Evolutionary conservation across 2,113 vertebrate species (phyloP), one percentile per base, ranked within the genome.

Genomic region (Prunella himalayana): DNA sequence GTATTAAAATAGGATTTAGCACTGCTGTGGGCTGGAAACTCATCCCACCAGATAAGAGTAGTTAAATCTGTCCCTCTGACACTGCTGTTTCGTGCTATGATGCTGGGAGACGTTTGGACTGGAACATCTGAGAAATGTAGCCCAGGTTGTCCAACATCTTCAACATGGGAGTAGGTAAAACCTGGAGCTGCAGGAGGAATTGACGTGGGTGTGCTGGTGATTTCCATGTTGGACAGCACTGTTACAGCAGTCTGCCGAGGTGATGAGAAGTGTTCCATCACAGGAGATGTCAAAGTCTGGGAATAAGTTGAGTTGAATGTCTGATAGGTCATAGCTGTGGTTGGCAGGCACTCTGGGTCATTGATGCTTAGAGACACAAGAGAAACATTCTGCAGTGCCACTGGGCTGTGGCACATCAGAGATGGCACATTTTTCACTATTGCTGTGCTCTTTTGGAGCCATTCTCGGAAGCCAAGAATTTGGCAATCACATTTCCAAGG

Each of bases 401-500:
- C 31, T 0, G 98, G 97, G 47, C 89, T 88, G 59, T 49, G 41
- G 81, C 98, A 98, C 37, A 6, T 59, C 5, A 98, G 84, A 42
- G 97, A 88, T 0, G 56, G 92, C 5, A 20, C 37, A 18, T 81
- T 66, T 69, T 83, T 78, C 45, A 97, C 81, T 25, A 94, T 44
- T 33, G 31, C 22, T 9, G 2, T 27, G 90, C 97, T 98, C n/a
- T 80, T 82, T 23, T 45, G 96, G 25, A 99, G 97, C 99, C 99
- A 99, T 41, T 83, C 80, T 24, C 49, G 96, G 56, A 99, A 96
- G 21, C 84, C 98, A 94, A 97, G 76, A 57, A 99, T 98, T 41
- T 86, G 89, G 87, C 99, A 99, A 77, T 97, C 94, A 0, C 99
- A 99, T 50, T 97, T 95, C 99, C 99, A 99, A 50, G 96, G 98